These are phyloP conservation scores for Habroteleia sp. DNA, from an alignment of 2,888 invertebrate genomes.

Conservation along the genomic window DNA sequence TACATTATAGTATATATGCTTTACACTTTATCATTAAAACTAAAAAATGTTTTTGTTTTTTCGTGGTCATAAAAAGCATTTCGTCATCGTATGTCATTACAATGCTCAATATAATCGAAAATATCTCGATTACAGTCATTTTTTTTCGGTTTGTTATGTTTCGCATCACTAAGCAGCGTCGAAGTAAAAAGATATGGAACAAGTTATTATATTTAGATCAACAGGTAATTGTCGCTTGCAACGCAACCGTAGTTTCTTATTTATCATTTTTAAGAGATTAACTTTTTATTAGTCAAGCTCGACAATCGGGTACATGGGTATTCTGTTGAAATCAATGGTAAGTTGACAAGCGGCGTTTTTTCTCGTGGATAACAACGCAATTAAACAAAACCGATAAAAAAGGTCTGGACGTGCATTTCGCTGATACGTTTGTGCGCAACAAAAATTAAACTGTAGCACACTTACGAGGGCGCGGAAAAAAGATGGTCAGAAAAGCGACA, in stretches of 20 bases:
- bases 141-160: slow-evolving; percentile 23
- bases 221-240: slow-evolving; percentile 45
- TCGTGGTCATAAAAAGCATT: too few relatives aligned
- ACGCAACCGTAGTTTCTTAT: slow-evolving; percentile 32
- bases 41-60: too few relatives aligned
- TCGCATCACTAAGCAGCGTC: slow-evolving; percentile 13
- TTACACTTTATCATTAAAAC: too few relatives aligned
- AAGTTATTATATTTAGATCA: slow-evolving; percentile 43
- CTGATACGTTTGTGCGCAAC: slow-evolving; percentile 10
- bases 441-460: slow-evolving; percentile 17
- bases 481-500: slow-evolving; percentile 2
- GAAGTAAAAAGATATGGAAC: slow-evolving; percentile 29
- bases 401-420: slow-evolving; percentile 28
- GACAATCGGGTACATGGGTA: slow-evolving; percentile 42
- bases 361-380: slow-evolving; percentile 24
- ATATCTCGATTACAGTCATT: slow-evolving; percentile 10
- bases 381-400: slow-evolving; percentile 10
- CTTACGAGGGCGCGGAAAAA: neutral
- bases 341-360: slow-evolving; percentile 27
- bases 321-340: slow-evolving; percentile 49
- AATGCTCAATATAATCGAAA: too few relatives aligned
- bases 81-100: too few relatives aligned
- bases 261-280: slow-evolving; percentile 30
- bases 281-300: slow-evolving; percentile 24
- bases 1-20: too few relatives aligned